Base-by-base conservation (phyloP, 2,797 vertebrate genomes). In the Triplophysa bombifrons region DNA sequence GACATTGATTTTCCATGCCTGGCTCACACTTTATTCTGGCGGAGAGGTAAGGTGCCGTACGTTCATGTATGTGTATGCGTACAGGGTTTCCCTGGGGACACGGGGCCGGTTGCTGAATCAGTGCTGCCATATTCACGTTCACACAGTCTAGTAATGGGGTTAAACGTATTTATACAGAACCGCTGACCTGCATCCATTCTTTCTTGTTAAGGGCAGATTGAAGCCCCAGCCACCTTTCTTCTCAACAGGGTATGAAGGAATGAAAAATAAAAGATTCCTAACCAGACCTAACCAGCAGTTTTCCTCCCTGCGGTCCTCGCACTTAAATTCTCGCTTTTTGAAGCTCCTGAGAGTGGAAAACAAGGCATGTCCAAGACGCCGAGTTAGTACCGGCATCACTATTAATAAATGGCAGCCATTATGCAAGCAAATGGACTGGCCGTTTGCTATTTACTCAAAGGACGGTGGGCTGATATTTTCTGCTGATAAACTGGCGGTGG, bases 151-250 rank as follows among this genome's bases (percentile, higher is more conserved):
- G 79, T 88, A 88, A 89, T 88, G 83, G 85, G 88, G 88, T 86
- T 88, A 89, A 88, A 85, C 69, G 72, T 85, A 83, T 83, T 87
- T 85, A 82, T 84, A 79, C 84, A 84, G 82, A 86, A 80, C 53
- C 72, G 63, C 82, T 89, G 88, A 89, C 88, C 87, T 87, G 88
- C 85, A 85, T 89, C 86, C 71, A 63, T 51, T 83, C 82, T 84
- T 80, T 75, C 80, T 85, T 86, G 86, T 89, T 88, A 88, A 63
- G 22, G 77, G 72, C 67, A 44, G 77, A 86, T 80, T 84, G 82
- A 80, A 85, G 82, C 78, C 72, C 73, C 78, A 63, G 64, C 19
- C 27, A 64, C 53, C 67, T 60, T 60, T 38, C 80, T 75, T 65
- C 77, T 84, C 67, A 79, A 81, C 68, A 53, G 80, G 73, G 65